Evolutionary conservation across 2,797 vertebrate species (phyloP).

Genomic region (Silurus aristotelis): DNA sequence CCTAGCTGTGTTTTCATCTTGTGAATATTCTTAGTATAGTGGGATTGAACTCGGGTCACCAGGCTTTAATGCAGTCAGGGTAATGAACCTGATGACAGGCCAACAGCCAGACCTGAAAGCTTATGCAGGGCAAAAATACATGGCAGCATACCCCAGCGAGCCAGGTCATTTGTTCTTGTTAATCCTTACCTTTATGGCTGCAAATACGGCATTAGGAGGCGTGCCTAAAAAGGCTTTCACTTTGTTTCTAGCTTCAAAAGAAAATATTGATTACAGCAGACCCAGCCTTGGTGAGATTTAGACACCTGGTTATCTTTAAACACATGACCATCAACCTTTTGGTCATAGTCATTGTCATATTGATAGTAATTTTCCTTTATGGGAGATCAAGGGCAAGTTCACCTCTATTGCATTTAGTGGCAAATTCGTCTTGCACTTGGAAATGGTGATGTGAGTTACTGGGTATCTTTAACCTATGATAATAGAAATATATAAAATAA

Average conservation of each 20-base stretch:
- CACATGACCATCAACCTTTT: conserved; percentile 64
- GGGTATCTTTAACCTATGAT: not conserved
- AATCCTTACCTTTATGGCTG: conserved; percentile 77
- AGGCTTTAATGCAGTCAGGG: conserved; percentile 68
- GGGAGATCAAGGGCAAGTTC: conserved; percentile 67
- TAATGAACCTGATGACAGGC: conserved; percentile 80
- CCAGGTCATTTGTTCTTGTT: conserved; percentile 78
- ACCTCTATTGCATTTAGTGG: conserved; percentile 64
- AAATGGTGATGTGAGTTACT: conserved; percentile 47
- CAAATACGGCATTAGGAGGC: conserved; percentile 77
- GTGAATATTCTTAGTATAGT: conserved; percentile 67
- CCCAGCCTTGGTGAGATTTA: conserved; percentile 65
- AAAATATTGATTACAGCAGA: conserved; percentile 74
- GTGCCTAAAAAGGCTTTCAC: conserved; percentile 69
- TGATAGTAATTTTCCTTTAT: conserved; percentile 68
- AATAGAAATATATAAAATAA: not conserved
- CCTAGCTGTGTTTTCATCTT: conserved; percentile 76
- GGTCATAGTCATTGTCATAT: conserved; percentile 59
- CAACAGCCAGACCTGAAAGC: conserved; percentile 74
- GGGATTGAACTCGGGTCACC: conserved; percentile 74
- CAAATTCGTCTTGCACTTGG: conserved; percentile 66
- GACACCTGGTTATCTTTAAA: conserved; percentile 68
- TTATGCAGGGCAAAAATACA: conserved; percentile 72
- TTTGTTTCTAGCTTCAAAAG: conserved; percentile 66
- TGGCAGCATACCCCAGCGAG: conserved; percentile 65